These are phyloP conservation scores for Hyalella azteca DNA, from an alignment of 2,888 invertebrate species.

Conservation along the genomic window DNA sequence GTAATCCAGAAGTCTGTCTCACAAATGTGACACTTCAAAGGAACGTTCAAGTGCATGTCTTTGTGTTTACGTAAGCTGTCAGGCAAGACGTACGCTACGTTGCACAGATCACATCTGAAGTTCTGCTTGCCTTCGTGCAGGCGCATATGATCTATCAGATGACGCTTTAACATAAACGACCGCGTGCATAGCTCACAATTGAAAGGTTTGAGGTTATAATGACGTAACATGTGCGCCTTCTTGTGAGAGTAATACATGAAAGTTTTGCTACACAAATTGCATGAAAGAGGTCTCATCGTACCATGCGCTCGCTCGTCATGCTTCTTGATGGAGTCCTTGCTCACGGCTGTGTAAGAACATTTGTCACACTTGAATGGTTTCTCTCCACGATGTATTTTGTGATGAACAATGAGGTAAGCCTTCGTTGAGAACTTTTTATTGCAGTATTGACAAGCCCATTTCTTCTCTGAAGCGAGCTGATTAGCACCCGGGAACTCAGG, in stretches of 20 bases:
- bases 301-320: slow-evolving; percentile 14
- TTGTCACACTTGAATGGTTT: slow-evolving; percentile 16
- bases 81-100: slow-evolving; percentile 27
- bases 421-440: slow-evolving; percentile 27
- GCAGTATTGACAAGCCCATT: slow-evolving; percentile 25
- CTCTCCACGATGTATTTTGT: slow-evolving; percentile 27
- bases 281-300: slow-evolving; percentile 22
- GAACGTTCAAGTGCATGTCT: slow-evolving; percentile 11
- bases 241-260: slow-evolving; percentile 37
- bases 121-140: slow-evolving; percentile 21
- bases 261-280: slow-evolving; percentile 16
- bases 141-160: slow-evolving; percentile 23
- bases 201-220: slow-evolving; percentile 31
- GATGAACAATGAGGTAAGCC: slow-evolving; percentile 24
- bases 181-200: slow-evolving; percentile 28
- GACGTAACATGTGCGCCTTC: slow-evolving; percentile 17
- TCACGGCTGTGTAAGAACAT: slow-evolving; percentile 16
- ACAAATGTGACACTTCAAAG: slow-evolving; percentile 29
- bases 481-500: slow-evolving; percentile 12
- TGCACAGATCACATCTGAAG: slow-evolving; percentile 12
- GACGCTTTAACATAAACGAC: slow-evolving; percentile 20
- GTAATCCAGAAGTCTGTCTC: slow-evolving; percentile 8
- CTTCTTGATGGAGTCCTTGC: slow-evolving; percentile 33
- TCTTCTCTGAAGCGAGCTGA: neutral
- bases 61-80: slow-evolving; percentile 22